Conservation (phyloP, 2,888 invertebrate genomes). For the Cetonia aurata region DNA sequence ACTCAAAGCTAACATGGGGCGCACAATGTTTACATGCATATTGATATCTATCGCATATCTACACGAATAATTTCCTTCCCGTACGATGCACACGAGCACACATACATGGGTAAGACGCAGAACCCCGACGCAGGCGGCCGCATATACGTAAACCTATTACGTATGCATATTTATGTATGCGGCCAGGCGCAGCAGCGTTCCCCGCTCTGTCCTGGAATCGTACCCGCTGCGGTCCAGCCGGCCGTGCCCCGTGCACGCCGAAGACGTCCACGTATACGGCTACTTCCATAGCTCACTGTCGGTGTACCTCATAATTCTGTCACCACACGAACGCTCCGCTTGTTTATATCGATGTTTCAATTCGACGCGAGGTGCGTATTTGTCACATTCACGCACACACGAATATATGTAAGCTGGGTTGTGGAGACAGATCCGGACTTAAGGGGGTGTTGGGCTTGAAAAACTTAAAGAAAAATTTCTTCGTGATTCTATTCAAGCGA, state of each 20-base stretch:
- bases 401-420: slow-evolving; percentile 10
- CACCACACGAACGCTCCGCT: slow-evolving; percentile 62
- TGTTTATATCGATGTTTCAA: slow-evolving; percentile 65
- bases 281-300: slow-evolving; percentile 61
- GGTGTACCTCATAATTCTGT: slow-evolving; percentile 65
- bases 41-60: slow-evolving; percentile 67
- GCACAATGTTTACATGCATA: slow-evolving; percentile 67
- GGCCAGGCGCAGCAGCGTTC: slow-evolving; percentile 15
- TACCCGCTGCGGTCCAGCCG: slow-evolving; percentile 52
- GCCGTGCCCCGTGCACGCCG: slow-evolving; percentile 52
- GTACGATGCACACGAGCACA: slow-evolving; percentile 48
- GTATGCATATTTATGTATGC: slow-evolving; percentile 63
- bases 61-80: slow-evolving; percentile 64
- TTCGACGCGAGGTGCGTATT: slow-evolving; percentile 58
- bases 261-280: slow-evolving; percentile 57
- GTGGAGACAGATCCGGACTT: neutral
- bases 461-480: too few species aligned
- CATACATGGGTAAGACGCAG: neutral
- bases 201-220: slow-evolving; percentile 46
- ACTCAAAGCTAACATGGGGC: slow-evolving; percentile 64
- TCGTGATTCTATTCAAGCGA: too few species aligned
- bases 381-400: slow-evolving; percentile 48
- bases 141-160: neutral
- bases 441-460: neutral
- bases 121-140: neutral